Conservation (phyloP, 2,113 vertebrate species). For the Vidua macroura region DNA sequence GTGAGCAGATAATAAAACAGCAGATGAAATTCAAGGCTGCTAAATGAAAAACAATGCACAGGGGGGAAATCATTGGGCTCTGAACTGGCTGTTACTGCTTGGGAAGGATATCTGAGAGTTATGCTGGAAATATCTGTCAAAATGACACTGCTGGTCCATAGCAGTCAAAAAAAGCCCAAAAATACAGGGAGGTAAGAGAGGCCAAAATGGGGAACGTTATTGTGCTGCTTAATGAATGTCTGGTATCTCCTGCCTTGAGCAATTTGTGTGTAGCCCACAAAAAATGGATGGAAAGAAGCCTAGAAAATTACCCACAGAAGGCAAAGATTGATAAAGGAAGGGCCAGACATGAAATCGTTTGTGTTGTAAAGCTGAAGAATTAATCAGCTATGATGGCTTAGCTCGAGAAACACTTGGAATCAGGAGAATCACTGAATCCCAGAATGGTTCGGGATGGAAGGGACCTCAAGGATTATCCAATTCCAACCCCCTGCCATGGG, state of each 20-base stretch:
- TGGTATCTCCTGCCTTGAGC: not conserved
- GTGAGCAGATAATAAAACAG: conserved; percentile 3
- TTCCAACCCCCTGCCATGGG: not conserved
- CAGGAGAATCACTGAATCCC: not conserved
- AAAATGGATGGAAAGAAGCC: not conserved
- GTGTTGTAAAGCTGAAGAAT: not conserved
- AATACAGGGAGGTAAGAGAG: not conserved
- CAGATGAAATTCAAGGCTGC: conserved; percentile 50
- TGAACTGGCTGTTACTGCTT: conserved; percentile 13
- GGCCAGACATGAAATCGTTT: not conserved
- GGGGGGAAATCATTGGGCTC: conserved; percentile 24
- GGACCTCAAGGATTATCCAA: no score
- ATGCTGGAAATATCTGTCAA: conserved; percentile 24
- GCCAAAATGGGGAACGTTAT: not conserved
- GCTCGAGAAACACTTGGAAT: not conserved
- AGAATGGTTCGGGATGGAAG: not conserved
- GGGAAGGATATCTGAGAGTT: conserved; percentile 10
- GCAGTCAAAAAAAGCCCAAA: not conserved
- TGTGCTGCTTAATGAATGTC: not conserved
- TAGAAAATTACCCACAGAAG: not conserved
- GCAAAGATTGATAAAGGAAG: not conserved
- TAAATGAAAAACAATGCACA: conserved; percentile 57
- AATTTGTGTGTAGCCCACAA: not conserved
- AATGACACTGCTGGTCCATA: not conserved
- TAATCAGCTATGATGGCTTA: not conserved